phyloP scores from a whole-genome alignment of 2,797 vertebrate genomes.

The Halcyon badia region DNA sequence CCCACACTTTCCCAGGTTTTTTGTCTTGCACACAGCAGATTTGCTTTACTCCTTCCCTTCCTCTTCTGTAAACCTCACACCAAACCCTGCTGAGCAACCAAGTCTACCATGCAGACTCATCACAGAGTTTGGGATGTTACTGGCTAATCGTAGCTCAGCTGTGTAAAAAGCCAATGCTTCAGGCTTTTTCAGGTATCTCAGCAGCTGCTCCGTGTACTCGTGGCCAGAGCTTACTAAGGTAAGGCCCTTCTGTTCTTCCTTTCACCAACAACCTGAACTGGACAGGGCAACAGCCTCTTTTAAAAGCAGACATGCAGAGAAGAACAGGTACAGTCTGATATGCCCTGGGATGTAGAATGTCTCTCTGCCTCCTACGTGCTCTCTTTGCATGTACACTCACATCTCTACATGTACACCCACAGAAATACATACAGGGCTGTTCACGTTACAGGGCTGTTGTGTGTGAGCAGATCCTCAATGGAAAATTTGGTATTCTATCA shows the following conservation, averaged over 20 bases:
- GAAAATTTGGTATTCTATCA: not conserved
- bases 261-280: not conserved
- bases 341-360: not conserved
- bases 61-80: not conserved
- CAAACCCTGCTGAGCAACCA: not conserved
- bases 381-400: accelerated
- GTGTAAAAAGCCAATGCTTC: not conserved
- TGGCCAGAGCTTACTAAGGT: not conserved
- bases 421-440: not conserved
- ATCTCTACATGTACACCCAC: accelerated
- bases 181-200: not conserved
- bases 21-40: not conserved
- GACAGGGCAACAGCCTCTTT: not conserved
- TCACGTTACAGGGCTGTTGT: not conserved
- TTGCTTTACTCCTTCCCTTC: not conserved
- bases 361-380: not conserved
- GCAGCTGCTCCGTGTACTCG: accelerated
- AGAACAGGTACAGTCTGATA: not conserved
- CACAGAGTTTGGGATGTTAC: not conserved
- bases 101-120: not conserved
- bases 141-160: not conserved
- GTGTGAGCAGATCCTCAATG: not conserved
- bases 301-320: not conserved
- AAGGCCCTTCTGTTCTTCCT: not conserved
- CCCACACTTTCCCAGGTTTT: not conserved